phyloP scores from a whole-genome alignment of 2,888 invertebrate species.

The Tachina grossa region DNA sequence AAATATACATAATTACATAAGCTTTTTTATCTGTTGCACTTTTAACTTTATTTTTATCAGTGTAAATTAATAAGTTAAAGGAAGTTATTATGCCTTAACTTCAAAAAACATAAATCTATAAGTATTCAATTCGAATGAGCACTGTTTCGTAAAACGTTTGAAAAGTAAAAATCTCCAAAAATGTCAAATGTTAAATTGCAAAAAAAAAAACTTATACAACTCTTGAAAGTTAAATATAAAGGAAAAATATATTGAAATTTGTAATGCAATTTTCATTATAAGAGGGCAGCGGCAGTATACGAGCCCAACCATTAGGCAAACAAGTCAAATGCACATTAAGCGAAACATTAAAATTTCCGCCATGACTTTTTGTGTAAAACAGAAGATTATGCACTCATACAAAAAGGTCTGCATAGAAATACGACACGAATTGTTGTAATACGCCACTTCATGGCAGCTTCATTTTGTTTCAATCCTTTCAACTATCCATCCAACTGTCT shows the following conservation, averaged over 20 bases:
- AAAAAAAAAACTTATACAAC: constrained; percentile 21
- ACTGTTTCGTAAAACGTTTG: constrained; percentile 30
- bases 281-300: constrained; percentile 40
- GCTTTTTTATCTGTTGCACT: too few species aligned
- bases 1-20: too few species aligned
- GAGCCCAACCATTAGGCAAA: constrained; percentile 15
- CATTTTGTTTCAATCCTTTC: constrained; percentile 27
- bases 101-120: not conserved
- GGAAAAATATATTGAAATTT: constrained; percentile 4
- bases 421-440: constrained; percentile 28
- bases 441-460: constrained; percentile 10
- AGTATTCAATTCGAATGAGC: constrained; percentile 53
- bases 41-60: not conserved
- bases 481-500: constrained; percentile 12
- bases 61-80: constrained; percentile 35
- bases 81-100: constrained; percentile 5
- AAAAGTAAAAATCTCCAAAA: constrained; percentile 57
- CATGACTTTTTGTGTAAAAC: constrained; percentile 48
- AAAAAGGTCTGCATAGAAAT: constrained; percentile 18
- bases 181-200: constrained; percentile 65
- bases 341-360: constrained; percentile 67
- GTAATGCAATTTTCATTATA: constrained; percentile 50
- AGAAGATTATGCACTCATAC: constrained; percentile 35
- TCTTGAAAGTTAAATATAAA: constrained; percentile 14
- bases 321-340: constrained; percentile 42